Base-by-base conservation (phyloP, 2,888 invertebrate genomes). In the Rugalucina vietnamica region DNA sequence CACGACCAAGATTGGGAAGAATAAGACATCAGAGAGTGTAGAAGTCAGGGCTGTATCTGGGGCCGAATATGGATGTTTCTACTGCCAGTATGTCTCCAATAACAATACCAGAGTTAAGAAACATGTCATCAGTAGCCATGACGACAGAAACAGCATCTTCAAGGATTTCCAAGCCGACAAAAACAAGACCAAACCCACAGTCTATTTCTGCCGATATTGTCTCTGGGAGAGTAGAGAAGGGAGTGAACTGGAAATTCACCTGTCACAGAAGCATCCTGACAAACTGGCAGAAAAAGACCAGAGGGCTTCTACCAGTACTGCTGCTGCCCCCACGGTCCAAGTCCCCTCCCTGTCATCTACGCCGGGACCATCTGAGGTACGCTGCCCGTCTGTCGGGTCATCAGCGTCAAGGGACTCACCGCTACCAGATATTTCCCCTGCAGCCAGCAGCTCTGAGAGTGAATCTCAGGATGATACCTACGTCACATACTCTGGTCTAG, bases 121-220 rank as follows among this genome's bases (percentile, higher is more conserved):
- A 43, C 92, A 92, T 87, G 88, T 91, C 0, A 37, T 90, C n/a
- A 79, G 85, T 2, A 87, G 84, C 29, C 92, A 91, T 71, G 71
- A 43, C 14, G 86, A 88, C 37, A 80, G 77, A 29, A 82, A 78
- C 21, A 84, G 82, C 18, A 77, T 88, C 10, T 85, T 91, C 57
- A 88, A 85, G 79, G 88, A 90, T 81, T 76, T 90, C 4, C 83
- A 81, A 50, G 85, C 87, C 0, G 76, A 79, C 27, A 81, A 85
- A 24, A 76, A 81, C 57, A 85, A 84, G 39, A 79, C 77, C 24
- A 88, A 80, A 50, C 83, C 82, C 1, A 73, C 73, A 24, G 86
- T 92, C 21, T 90, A 87, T 79, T 90, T 91, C 73, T 92, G 92
- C 79, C 85, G 81, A 21, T 79, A 82, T 34, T 91, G 92, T 79